These are phyloP conservation scores for Macrosoma leucophasiata DNA, from an alignment of 2,888 invertebrate species.

Conservation along the genomic window DNA sequence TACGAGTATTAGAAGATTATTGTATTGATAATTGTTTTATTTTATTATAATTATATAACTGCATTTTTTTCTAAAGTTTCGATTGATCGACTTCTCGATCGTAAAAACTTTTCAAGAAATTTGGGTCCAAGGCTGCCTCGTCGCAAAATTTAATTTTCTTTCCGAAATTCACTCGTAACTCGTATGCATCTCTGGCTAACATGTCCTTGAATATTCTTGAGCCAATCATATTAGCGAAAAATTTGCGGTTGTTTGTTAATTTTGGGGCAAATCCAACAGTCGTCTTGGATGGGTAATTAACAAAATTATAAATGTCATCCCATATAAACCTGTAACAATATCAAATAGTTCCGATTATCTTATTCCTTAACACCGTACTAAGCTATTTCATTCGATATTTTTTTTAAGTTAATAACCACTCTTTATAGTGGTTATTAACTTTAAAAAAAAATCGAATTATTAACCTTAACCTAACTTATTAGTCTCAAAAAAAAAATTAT, in stretches of 20 bases:
- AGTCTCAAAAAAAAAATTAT: too few relatives aligned
- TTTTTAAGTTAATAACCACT: too few relatives aligned
- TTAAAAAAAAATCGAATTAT: too few relatives aligned
- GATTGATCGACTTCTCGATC: conserved; percentile 47
- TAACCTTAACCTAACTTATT: too few relatives aligned
- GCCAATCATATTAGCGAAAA: conserved; percentile 54
- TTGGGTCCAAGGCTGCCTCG: conserved; percentile 37
- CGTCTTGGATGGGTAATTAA: conserved; percentile 50
- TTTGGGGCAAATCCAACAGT: conserved; percentile 52
- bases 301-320: conserved; percentile 43
- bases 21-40: too few relatives aligned
- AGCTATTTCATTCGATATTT: too few relatives aligned
- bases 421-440: too few relatives aligned
- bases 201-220: conserved; percentile 45
- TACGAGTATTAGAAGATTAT: too few relatives aligned
- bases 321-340: conserved; percentile 46
- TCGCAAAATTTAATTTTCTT: conserved; percentile 53
- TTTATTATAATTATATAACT: too few relatives aligned
- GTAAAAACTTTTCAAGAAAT: conserved; percentile 41
- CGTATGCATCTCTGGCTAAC: conserved; percentile 41
- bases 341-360: too few relatives aligned
- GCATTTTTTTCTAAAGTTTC: too few relatives aligned
- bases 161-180: conserved; percentile 32
- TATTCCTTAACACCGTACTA: too few relatives aligned
- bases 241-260: conserved; percentile 54